These are phyloP conservation scores for Saccopteryx leptura DNA, from an alignment of 2,113 vertebrate species.

Conservation along the genomic window DNA sequence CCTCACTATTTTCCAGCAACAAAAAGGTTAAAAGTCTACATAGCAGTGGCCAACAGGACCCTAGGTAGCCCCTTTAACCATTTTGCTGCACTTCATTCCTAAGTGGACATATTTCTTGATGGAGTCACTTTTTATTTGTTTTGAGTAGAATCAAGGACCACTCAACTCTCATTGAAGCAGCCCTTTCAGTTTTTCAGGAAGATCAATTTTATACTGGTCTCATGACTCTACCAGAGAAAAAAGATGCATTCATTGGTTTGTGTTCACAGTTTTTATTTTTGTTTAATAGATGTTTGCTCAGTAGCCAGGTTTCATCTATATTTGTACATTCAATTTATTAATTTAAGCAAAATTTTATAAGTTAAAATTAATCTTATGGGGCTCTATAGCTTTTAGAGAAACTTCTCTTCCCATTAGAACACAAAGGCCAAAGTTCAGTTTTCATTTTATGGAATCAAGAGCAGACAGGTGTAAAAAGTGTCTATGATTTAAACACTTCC, in stretches of 20 bases:
- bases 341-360: conserved; percentile 29
- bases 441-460: conserved; percentile 24
- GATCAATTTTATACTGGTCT: not conserved
- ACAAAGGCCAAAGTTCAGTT: not conserved
- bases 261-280: conserved; percentile 35
- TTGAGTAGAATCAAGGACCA: not conserved
- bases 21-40: not conserved
- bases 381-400: not conserved
- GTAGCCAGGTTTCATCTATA: not conserved
- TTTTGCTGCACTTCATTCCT: not conserved
- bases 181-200: not conserved
- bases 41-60: not conserved
- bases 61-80: no score
- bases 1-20: not conserved
- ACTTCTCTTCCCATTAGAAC: not conserved
- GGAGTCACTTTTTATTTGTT: not conserved
- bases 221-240: not conserved
- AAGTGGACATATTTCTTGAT: rapidly evolving
- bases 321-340: conserved; percentile 31
- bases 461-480: not conserved
- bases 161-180: not conserved
- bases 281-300: not conserved
- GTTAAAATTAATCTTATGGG: not conserved
- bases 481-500: not conserved
- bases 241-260: not conserved